A percentile compares a stretch with the other conserved stretches of the same genome.
These are phyloP conservation scores for Crepidodera aurea DNA, from an alignment of 2,888 invertebrate species.

Conservation along the genomic window DNA sequence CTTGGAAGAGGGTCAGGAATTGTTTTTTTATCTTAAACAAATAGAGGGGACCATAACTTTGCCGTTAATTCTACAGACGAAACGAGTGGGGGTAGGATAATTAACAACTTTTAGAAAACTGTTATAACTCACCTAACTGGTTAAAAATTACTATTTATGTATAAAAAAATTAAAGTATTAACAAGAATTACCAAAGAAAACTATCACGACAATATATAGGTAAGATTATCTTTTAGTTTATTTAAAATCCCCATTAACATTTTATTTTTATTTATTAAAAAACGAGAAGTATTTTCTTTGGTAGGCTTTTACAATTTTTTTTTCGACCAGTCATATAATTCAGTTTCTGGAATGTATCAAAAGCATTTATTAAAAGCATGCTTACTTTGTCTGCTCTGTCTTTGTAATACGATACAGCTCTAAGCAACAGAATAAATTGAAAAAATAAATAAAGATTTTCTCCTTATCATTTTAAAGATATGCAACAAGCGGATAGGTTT, in stretches of 20 bases:
- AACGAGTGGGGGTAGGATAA: slow-evolving; percentile 11
- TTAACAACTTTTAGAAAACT: slow-evolving; percentile 21
- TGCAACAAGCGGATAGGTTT: slow-evolving; percentile 36
- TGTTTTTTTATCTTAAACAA: too few species aligned
- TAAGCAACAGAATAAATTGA: slow-evolving; percentile 36
- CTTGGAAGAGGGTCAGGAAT: too few species aligned
- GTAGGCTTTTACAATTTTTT: too few species aligned
- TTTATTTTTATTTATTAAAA: too few species aligned
- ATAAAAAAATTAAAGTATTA: slow-evolving; percentile 1
- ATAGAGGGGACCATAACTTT: not conserved
- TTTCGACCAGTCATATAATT: too few species aligned
- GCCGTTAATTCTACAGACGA: not conserved
- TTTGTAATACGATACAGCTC: slow-evolving; percentile 43
- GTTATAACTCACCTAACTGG: slow-evolving; percentile 5
- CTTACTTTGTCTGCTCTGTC: slow-evolving; percentile 27
- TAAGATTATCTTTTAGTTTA: too few species aligned
- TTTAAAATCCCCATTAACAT: too few species aligned
- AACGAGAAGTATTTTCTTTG: too few species aligned
- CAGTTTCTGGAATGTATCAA: too few species aligned
- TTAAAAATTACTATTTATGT: not conserved
- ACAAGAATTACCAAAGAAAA: not conserved
- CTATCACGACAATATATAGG: too few species aligned
- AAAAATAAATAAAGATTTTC: slow-evolving; percentile 28
- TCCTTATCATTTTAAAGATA: slow-evolving; percentile 41
- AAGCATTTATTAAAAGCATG: slow-evolving; percentile 1